phyloP scores from a whole-genome alignment of 2,113 vertebrate genomes.

The Gracilinanus agilis region DNA sequence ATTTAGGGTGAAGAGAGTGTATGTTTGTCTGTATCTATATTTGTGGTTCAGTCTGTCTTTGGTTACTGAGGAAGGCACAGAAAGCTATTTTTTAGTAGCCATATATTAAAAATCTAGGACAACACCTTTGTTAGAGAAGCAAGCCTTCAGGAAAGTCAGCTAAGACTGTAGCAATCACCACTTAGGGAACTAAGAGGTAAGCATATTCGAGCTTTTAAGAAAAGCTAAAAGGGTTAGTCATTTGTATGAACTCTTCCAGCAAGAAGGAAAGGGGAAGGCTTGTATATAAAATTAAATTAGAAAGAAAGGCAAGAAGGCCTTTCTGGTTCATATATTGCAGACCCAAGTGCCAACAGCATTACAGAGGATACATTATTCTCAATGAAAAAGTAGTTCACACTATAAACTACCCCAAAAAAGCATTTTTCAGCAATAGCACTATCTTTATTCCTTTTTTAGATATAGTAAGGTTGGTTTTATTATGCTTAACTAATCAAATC shows the following conservation, averaged over 20 bases:
- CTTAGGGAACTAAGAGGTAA: conserved; percentile 47
- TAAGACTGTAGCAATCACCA: conserved; percentile 53
- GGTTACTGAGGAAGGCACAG: conserved; percentile 48
- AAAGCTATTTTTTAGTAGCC: conserved; percentile 59
- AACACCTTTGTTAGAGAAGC: conserved; percentile 42
- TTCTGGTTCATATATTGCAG: neutral
- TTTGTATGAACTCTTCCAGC: neutral
- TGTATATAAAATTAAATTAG: neutral
- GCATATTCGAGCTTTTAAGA: conserved; percentile 53
- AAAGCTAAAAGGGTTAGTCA: conserved; percentile 35
- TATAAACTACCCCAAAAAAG: neutral
- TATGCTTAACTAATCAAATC: conserved; percentile 3
- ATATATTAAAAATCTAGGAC: conserved; percentile 63
- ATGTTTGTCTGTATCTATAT: neutral
- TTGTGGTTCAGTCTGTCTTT: conserved; percentile 15
- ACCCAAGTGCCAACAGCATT: neutral
- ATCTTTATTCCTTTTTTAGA: conserved; percentile 31
- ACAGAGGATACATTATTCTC: conserved; percentile 22
- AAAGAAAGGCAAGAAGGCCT: neutral
- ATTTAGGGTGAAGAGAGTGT: neutral
- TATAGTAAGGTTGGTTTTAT: conserved; percentile 43
- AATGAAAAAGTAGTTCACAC: conserved; percentile 38
- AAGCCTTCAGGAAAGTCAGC: conserved; percentile 62
- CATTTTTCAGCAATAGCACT: conserved; percentile 18
- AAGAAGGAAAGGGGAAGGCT: neutral